Evolutionary conservation across 2,888 invertebrate species (phyloP).

Genomic region (Falcaria lacertinaria): DNA sequence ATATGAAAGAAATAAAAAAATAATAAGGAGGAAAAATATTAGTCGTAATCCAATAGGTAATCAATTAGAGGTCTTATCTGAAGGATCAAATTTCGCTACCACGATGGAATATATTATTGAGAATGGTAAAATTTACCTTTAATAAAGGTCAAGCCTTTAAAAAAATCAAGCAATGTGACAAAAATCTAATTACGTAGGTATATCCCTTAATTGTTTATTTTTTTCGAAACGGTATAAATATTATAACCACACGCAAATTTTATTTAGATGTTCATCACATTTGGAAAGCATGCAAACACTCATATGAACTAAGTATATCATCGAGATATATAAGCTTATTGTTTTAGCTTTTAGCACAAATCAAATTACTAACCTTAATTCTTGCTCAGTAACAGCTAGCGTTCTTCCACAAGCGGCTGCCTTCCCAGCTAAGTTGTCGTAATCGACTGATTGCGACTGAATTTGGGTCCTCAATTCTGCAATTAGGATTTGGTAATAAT

Average conservation of each 20-base stretch:
- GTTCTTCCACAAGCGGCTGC: slow-evolving; percentile 65
- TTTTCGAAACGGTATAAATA: too few relatives aligned
- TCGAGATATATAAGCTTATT: neutral
- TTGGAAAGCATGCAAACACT: neutral
- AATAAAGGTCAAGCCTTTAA: too few relatives aligned
- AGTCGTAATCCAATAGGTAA: neutral
- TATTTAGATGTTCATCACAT: slow-evolving; percentile 59
- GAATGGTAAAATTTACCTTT: too few relatives aligned
- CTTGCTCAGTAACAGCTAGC: slow-evolving; percentile 66
- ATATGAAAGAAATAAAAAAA: neutral
- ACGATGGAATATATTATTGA: neutral
- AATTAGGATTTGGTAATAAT: slow-evolving; percentile 11
- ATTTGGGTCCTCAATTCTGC: slow-evolving; percentile 63
- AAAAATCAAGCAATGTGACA: too few relatives aligned
- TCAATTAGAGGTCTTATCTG: too few relatives aligned
- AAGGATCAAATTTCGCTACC: slow-evolving; percentile 66
- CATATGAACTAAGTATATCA: neutral
- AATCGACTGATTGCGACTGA: slow-evolving; percentile 51
- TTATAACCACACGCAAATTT: slow-evolving; percentile 11
- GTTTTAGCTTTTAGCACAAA: neutral
- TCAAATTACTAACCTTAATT: slow-evolving; percentile 51
- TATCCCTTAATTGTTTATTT: too few relatives aligned
- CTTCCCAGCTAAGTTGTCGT: slow-evolving; percentile 48
- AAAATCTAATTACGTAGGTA: too few relatives aligned
- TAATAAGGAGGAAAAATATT: neutral